These are phyloP conservation scores for Trissolcus brochymenae DNA, from an alignment of 2,888 invertebrate species.

Conservation along the genomic window DNA sequence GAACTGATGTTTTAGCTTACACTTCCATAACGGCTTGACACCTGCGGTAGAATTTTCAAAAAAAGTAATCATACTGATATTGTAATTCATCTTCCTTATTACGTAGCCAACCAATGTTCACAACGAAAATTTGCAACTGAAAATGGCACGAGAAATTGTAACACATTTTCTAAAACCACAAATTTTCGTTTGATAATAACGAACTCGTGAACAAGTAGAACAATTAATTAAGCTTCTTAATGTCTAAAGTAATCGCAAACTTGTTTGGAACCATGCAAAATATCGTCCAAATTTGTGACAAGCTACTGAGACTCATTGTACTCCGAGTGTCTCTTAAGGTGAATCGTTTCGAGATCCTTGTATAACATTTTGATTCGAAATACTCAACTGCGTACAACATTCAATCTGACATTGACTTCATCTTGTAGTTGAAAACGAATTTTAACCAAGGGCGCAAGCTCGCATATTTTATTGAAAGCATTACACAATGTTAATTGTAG, in stretches of 20 bases:
- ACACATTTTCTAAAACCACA: too few species aligned
- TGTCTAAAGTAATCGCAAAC: constrained; percentile 43
- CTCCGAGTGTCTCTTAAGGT: constrained; percentile 18
- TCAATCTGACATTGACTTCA: constrained; percentile 18
- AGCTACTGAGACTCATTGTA: constrained; percentile 24
- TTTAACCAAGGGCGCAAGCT: constrained; percentile 11
- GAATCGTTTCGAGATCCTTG: constrained; percentile 20
- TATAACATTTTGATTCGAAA: constrained; percentile 6
- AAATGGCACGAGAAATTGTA: too few species aligned
- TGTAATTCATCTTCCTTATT: constrained; percentile 27
- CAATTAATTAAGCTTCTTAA: constrained; percentile 36
- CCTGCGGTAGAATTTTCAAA: constrained; percentile 40
- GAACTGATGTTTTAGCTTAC: constrained; percentile 28
- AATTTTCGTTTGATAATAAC: not conserved
- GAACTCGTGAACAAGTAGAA: constrained; percentile 4
- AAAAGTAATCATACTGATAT: constrained; percentile 18
- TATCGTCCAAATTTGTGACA: constrained; percentile 19
- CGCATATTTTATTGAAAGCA: constrained; percentile 25
- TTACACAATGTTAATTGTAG: constrained; percentile 4
- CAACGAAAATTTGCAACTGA: too few species aligned
- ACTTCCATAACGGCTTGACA: constrained; percentile 33
- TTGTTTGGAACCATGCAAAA: constrained; percentile 41
- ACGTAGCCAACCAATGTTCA: constrained; percentile 1
- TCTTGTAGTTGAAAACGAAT: constrained; percentile 18
- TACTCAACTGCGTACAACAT: constrained; percentile 6